phyloP scores from a whole-genome alignment of 2,888 invertebrate species.

The Aspidiotus rigidus region DNA sequence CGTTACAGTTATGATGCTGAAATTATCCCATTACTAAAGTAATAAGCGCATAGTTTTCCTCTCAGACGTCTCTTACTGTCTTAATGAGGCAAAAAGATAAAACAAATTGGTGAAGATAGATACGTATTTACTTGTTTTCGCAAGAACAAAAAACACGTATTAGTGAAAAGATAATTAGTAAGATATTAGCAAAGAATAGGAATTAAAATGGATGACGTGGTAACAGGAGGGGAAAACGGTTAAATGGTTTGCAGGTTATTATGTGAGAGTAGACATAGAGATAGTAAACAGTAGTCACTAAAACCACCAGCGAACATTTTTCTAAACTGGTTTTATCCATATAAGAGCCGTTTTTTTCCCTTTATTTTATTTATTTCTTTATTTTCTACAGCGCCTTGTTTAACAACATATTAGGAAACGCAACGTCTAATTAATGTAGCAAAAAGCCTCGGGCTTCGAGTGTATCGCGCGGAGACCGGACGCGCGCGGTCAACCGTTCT shows the following conservation, averaged over 20 bases:
- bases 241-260: slow-evolving; percentile 25
- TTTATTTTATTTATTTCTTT: slow-evolving; percentile 8
- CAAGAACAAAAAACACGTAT: slow-evolving; percentile 9
- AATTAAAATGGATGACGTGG: slow-evolving; percentile 19
- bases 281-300: slow-evolving; percentile 27
- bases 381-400: slow-evolving; percentile 16
- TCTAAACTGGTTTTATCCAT: slow-evolving; percentile 28
- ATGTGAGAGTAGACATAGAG: slow-evolving; percentile 19
- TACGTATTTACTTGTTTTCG: slow-evolving; percentile 2
- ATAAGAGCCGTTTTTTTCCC: slow-evolving; percentile 19
- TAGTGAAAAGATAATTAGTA: slow-evolving; percentile 32
- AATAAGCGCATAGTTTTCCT: no score
- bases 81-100: neutral
- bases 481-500: neutral
- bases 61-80: no score
- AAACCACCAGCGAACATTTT: slow-evolving; percentile 27
- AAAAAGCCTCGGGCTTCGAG: neutral
- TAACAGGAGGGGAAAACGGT: slow-evolving; percentile 19
- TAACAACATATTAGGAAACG: slow-evolving; percentile 25
- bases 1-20: no score
- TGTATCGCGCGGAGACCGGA: neutral
- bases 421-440: slow-evolving; percentile 24
- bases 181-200: slow-evolving; percentile 31
- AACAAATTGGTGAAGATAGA: slow-evolving; percentile 8
- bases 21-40: no score